Percentiles rank a stretch among this genome's conserved stretches.
Conservation (phyloP, 2,888 invertebrate genomes). For the Linnaemya vulpina region DNA sequence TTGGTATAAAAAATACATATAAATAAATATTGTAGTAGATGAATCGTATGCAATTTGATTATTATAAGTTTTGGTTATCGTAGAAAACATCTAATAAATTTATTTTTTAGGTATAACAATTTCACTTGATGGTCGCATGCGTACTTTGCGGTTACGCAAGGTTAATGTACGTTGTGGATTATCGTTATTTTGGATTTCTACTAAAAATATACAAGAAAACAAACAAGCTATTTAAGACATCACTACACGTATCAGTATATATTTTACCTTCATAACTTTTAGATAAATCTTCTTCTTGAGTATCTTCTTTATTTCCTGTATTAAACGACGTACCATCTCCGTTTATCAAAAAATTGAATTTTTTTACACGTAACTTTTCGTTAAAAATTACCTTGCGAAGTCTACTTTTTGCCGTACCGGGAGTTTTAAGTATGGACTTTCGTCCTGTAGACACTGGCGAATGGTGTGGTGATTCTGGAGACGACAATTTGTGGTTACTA, state of each 20-base stretch:
- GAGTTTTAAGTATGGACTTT: constrained; percentile 80
- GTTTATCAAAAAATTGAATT: constrained; percentile 77
- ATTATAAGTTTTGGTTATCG: too few species aligned
- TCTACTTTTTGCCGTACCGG: constrained; percentile 76
- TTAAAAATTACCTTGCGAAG: constrained; percentile 78
- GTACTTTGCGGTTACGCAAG: constrained; percentile 75
- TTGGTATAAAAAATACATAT: too few species aligned
- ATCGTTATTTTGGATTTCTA: not conserved
- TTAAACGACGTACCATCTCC: constrained; percentile 71
- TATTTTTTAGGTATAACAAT: constrained; percentile 73
- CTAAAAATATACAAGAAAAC: constrained; percentile 34
- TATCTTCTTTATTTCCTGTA: constrained; percentile 24
- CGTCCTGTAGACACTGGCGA: constrained; percentile 61
- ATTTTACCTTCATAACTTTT: constrained; percentile 35
- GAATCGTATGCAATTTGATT: too few species aligned
- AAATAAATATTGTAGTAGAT: too few species aligned
- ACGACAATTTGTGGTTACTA: not conserved
- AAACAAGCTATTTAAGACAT: not conserved
- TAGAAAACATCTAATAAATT: not conserved
- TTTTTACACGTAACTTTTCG: constrained; percentile 77
- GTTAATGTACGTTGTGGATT: constrained; percentile 71
- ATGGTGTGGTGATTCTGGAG: not conserved
- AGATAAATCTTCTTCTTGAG: constrained; percentile 51
- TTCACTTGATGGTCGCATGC: constrained; percentile 74
- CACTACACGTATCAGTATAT: not conserved